Evolutionary conservation across 92 coral and sea anemone species (phyloP).

Genomic region (Plumapathes pennacea): DNA sequence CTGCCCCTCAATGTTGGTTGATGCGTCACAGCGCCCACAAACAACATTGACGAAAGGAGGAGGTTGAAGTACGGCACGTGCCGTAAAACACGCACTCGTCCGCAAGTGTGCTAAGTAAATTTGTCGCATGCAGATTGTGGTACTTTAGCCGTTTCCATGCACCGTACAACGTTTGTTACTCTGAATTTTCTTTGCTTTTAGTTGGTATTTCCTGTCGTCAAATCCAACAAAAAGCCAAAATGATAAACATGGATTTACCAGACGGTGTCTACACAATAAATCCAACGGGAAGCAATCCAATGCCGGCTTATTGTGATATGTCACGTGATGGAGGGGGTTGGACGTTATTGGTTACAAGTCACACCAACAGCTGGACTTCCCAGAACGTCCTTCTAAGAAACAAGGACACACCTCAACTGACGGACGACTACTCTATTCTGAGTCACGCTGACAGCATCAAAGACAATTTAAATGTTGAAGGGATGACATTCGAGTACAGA

Average conservation of each 20-base stretch:
- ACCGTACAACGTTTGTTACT: neutral
- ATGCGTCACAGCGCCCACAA: too few relatives aligned
- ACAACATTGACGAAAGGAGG: too few relatives aligned
- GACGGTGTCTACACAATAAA: constrained; percentile 74
- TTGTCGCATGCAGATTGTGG: too few relatives aligned
- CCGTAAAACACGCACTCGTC: too few relatives aligned
- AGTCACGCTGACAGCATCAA: constrained; percentile 65
- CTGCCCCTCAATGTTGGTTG: too few relatives aligned
- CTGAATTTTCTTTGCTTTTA: neutral
- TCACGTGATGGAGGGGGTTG: constrained; percentile 90
- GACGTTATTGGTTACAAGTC: constrained; percentile 81
- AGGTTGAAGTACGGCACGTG: too few relatives aligned
- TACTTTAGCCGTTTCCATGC: too few relatives aligned
- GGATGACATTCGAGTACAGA: constrained; percentile 63
- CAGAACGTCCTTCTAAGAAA: constrained; percentile 49
- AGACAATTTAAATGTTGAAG: constrained; percentile 42
- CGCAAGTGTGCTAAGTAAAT: too few relatives aligned
- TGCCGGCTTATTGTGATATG: constrained; percentile 72
- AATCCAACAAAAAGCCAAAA: constrained; percentile 21
- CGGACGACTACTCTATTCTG: constrained; percentile 63
- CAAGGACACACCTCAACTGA: constrained; percentile 34
- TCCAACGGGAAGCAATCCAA: constrained; percentile 59
- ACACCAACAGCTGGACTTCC: constrained; percentile 67
- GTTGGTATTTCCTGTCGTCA: constrained; percentile 63
- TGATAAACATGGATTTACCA: constrained; percentile 25